Percentiles rank a stretch among this genome's conserved stretches.
These are phyloP conservation scores for Fregata magnificens DNA, from an alignment of 2,113 vertebrate species.

Conservation along the genomic window DNA sequence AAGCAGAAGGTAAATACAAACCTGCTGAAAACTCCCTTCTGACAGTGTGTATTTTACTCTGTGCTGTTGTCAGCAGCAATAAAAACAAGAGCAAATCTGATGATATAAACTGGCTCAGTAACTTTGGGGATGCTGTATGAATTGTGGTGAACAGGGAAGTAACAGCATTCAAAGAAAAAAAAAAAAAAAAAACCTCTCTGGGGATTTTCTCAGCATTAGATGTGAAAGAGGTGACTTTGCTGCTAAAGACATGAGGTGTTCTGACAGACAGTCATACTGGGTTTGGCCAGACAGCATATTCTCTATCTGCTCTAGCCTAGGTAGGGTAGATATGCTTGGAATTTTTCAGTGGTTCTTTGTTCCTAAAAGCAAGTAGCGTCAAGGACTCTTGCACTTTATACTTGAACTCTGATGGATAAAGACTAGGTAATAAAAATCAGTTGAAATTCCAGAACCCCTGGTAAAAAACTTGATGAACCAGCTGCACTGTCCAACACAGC, in stretches of 20 bases:
- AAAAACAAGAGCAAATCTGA: not conserved
- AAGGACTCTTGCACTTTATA: not conserved
- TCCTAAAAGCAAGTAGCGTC: conserved; percentile 19
- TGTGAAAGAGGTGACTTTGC: conserved; percentile 6
- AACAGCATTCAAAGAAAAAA: not conserved
- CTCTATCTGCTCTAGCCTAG: not conserved
- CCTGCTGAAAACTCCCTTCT: not conserved
- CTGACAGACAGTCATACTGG: conserved; percentile 1
- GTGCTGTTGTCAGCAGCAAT: not conserved
- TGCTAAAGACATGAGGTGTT: not conserved
- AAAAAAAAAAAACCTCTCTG: not conserved
- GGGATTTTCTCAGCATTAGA: not conserved
- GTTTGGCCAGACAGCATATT: conserved; percentile 17
- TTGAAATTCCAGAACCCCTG: not conserved
- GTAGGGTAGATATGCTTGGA: not conserved
- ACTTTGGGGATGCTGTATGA: not conserved
- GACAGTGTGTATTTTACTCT: not conserved
- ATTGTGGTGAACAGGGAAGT: not conserved
- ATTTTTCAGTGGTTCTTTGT: conserved; percentile 32
- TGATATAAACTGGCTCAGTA: not conserved
- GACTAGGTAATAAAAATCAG: conserved; percentile 16
- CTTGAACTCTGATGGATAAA: conserved; percentile 1
- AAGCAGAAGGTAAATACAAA: conserved; percentile 17
- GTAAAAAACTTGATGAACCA: conserved; percentile 40
- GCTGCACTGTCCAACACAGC: not conserved